Evolutionary conservation across 1,140 invertebrate genomes (phyloP), one percentile per base, ranked within the genome.

Genomic region (Drosophila leontia): DNA sequence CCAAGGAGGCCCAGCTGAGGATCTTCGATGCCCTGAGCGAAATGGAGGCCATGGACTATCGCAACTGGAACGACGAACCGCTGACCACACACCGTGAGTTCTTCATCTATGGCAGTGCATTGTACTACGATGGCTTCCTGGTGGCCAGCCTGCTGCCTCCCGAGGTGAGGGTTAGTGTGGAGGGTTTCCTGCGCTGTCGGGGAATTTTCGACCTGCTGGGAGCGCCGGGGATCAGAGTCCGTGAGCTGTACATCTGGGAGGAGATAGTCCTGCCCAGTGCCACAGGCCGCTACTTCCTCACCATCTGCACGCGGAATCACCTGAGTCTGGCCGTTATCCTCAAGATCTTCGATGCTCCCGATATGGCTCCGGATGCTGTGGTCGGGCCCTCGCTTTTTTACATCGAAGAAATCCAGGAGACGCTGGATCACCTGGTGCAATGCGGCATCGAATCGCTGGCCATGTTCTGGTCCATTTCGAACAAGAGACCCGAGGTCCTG

Each of bases 1-100:
- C 96, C 3, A 94, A 95, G 85, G 96, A 97, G 79, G 96, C 96
- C 11, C 95, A 95, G 82, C 94, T 96, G 74, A 95, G 97, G 92
- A 95, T 97, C 58, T 96, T 97, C 85, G 96, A 96, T 92, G 96
- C 96, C 6, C 93, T 97, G 7, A 96, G 95, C 82, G 96, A 97
- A 93, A 94, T 97, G 91, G 96, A 97, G 93, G 95, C 96, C 17
- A 96, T 96, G 93, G 96, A 97, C 93, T 96, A 97, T 92, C 93
- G 96, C 80, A 96, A 96, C 93, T 96, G 96, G 96, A 96, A 96
- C 86, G 96, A 97, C 92, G 96, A 97, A 91, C 95, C 96, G 2
- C 94, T 96, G 88, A 95, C 96, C 81, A 96, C 96, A 79, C 96
- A 97, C 94, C 93, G 96, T 45, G 92, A 97, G 17, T 97, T 96